Evolutionary conservation across 2,113 vertebrate genomes (phyloP), one percentile per base, ranked within the genome.

Genomic region (Illadopsis cleaveri): DNA sequence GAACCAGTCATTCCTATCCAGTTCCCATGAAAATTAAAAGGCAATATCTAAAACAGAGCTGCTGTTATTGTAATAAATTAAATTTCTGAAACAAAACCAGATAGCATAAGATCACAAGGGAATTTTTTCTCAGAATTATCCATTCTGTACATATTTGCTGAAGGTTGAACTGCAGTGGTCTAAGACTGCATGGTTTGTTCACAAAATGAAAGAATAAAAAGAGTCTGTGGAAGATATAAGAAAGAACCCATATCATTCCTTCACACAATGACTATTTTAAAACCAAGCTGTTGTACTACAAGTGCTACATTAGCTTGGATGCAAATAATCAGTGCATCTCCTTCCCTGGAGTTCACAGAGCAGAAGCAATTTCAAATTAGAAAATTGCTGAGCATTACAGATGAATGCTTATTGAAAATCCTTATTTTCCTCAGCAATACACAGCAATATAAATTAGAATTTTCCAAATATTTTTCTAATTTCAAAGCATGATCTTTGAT

Each of bases 11-110:
- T 89, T 83, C 60, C 72, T 89, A 54, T 7, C 44, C 76, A 64
- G 80, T 92, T 96, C 89, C 72, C 96, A 92, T 24, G 20, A 81
- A 95, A 94, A 94, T 94, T 91, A 91, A 86, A 4, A 4, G 8
- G 51, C 86, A 71, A n/a, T 75, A 94, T 78, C 82, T 44, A 89
- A 91, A 92, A 15, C 86, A 94, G 89, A 92, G 47, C 45, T 65
- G 20, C 47, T 91, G 58, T 75, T 90, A 81, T 16, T 57, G 22
- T 44, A 90, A 81, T 78, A 90, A 94, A 93, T 90, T 94, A 90
- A n/a, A 81, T 89, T 81, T 70, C 56, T 86, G 69, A 66, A 80
- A 86, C 4, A 5, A 81, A 83, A 94, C 61, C 42, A 57, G 58
- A 82, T 69, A 71, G 51, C 8, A 10, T 13, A 84, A 90, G 65